A percentile compares a stretch with the other conserved stretches of the same genome.
phyloP scores from a whole-genome alignment of 2,797 vertebrate species.

The Cyprinodon diabolis region DNA sequence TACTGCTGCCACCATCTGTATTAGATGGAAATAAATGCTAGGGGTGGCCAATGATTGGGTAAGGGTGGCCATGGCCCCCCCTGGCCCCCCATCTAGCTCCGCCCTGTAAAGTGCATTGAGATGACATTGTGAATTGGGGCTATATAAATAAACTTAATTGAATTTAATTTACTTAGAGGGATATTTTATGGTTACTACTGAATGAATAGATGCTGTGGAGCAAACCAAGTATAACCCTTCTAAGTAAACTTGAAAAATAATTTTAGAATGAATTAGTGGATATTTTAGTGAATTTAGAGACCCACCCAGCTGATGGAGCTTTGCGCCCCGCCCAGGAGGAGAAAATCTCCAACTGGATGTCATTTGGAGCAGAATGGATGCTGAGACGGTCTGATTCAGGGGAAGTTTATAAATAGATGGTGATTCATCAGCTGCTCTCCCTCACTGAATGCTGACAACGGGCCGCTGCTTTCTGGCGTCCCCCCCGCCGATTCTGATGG shows the following conservation, averaged over 20 bases:
- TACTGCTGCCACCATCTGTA: too few relatives aligned
- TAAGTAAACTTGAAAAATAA: too few relatives aligned
- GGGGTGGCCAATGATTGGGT: too few relatives aligned
- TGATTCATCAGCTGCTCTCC: constrained; percentile 1
- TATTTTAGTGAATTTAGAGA: background rate
- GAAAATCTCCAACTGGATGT: constrained; percentile 15
- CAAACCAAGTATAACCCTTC: background rate
- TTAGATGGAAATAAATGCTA: too few relatives aligned
- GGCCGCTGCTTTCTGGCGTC: constrained; percentile 35
- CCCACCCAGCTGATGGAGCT: constrained; percentile 58
- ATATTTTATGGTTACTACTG: background rate
- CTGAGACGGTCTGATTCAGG: background rate
- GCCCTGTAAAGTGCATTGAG: too few relatives aligned
- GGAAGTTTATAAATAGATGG: background rate
- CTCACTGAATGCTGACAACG: constrained; percentile 35
- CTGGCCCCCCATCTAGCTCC: too few relatives aligned
- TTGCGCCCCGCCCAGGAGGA: constrained; percentile 36
- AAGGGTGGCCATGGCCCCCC: too few relatives aligned
- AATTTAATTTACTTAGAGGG: too few relatives aligned
- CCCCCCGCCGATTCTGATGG: constrained; percentile 29
- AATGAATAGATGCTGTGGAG: background rate
- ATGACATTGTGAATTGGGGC: too few relatives aligned
- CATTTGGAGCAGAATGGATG: constrained; percentile 20
- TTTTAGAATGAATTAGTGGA: too few relatives aligned
- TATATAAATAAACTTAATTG: too few relatives aligned